These are phyloP conservation scores for Lethocerus indicus DNA, from an alignment of 1,140 invertebrate species.

Conservation along the genomic window DNA sequence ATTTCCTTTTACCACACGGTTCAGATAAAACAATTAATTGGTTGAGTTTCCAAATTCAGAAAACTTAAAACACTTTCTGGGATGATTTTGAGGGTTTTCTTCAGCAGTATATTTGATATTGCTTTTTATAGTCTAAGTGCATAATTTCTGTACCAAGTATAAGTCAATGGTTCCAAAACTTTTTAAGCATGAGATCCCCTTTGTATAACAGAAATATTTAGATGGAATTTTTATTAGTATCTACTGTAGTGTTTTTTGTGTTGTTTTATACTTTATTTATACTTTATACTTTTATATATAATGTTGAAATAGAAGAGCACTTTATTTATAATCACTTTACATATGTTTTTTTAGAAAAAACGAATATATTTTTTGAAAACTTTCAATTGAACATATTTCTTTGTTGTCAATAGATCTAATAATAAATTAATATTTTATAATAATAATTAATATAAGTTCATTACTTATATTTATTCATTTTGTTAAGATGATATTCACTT, in stretches of 20 bases:
- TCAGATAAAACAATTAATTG: neutral
- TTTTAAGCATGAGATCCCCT: too few relatives aligned
- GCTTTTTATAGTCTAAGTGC: neutral
- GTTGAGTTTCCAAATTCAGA: neutral
- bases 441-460: neutral
- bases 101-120: neutral
- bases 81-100: neutral
- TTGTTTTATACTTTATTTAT: neutral
- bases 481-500: constrained; percentile 10
- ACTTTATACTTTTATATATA: neutral
- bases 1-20: neutral
- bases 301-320: too few relatives aligned
- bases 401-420: neutral
- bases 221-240: neutral
- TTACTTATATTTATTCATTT: constrained; percentile 3
- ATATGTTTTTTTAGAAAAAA: neutral
- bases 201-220: too few relatives aligned
- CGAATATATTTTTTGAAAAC: neutral
- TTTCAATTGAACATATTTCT: neutral
- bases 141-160: too few relatives aligned
- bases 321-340: neutral
- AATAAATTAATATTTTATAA: neutral
- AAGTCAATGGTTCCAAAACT: too few relatives aligned
- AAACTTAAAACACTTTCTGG: neutral
- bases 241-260: neutral